Base-by-base conservation (phyloP, 2,888 invertebrate species). In the Acanthoscelides obtectus region DNA sequence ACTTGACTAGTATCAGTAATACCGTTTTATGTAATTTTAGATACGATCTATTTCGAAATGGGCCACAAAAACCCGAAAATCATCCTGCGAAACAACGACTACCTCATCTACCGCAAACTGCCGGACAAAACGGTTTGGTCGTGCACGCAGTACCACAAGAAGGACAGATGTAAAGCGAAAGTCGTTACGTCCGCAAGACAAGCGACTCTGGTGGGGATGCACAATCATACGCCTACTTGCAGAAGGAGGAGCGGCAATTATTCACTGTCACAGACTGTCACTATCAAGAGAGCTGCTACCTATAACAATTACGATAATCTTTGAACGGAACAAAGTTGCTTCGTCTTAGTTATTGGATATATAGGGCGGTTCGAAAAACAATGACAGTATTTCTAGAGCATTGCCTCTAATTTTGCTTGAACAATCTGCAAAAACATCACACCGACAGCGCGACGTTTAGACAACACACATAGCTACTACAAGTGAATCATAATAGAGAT, bases 21-120 rank as follows among this genome's bases (percentile, higher is more conserved):
- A 71, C 72, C 6, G 69, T 71, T 5, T 72, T 6, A 45, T 45
- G 6, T 1, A 45, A 68, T 77, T 79, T 73, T 65, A 77, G 77
- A 75, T 72, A 68, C 74, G 19, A 77, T 80, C 67, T 78, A 76
- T 69, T 78, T 79, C 67, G 77, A 76, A 66, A 69, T 75, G 19
- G 79, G 77, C 12, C 72, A 74, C 21, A 79, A 79, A 69, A 77
- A 79, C 70, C 79, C 79, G 4, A 79, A 79, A 73, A 77, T 79
- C 72, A 75, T 79, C 69, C 70, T 77, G 21, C 76, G 78, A 25
- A 73, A 75, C 63, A 71, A 76, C 68, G 77, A 79, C 66, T 79
- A 77, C 71, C 73, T 72, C 0, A 64, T 78, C 19, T 75, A 77
- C 63, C 77, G 76, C 69, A 78, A 79, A 67, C 68, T 74, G 4